A percentile compares a stretch with the other conserved stretches of the same genome.
These are phyloP conservation scores for Caloenas nicobarica DNA, from an alignment of 2,113 vertebrate species.

Conservation along the genomic window DNA sequence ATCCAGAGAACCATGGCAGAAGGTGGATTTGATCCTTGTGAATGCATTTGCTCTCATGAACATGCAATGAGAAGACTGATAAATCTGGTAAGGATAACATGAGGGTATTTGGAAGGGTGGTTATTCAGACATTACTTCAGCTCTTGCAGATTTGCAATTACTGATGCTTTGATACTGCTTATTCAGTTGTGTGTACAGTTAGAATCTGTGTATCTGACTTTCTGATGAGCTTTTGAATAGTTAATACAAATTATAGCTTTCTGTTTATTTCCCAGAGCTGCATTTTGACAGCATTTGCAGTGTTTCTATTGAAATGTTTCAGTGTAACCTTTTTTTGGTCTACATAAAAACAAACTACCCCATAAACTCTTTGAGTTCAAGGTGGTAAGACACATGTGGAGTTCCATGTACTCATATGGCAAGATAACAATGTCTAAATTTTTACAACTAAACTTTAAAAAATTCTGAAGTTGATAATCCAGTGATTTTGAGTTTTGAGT, in stretches of 20 bases:
- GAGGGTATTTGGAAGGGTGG: not conserved
- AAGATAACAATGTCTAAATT: not conserved
- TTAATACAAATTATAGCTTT: not conserved
- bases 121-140: constrained; percentile 3
- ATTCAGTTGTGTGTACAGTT: not conserved
- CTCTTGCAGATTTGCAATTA: not conserved
- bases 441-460: not conserved
- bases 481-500: not conserved
- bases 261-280: not conserved
- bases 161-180: constrained; percentile 9
- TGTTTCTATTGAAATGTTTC: not conserved
- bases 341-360: not conserved
- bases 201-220: not conserved
- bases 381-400: not conserved
- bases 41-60: constrained; percentile 95
- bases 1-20: constrained; percentile 87
- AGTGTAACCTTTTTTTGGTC: not conserved
- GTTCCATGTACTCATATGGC: not conserved
- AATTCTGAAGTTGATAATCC: not conserved
- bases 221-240: not conserved
- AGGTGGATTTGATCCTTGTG: constrained; percentile 95
- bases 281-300: not conserved
- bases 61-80: constrained; percentile 96
- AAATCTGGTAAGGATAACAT: constrained; percentile 87
- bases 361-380: not conserved